Evolutionary conservation across 2,113 vertebrate species (phyloP).

Genomic region (Barnardius zonarius): DNA sequence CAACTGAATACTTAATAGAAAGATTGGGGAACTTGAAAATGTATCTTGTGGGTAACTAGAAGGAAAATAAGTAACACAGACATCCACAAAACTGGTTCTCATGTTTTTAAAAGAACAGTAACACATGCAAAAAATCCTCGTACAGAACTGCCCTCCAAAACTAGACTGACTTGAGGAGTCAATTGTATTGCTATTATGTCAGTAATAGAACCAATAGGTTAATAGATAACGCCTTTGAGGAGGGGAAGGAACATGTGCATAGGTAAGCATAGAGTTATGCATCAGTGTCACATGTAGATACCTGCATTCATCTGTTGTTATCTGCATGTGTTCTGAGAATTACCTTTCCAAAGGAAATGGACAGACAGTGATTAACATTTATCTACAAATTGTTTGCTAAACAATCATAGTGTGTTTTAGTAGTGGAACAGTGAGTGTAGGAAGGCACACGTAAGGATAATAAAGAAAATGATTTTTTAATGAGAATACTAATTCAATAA

Average conservation of each 20-base stretch:
- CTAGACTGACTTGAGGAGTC: background rate
- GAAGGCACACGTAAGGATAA: background rate
- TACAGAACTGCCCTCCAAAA: background rate
- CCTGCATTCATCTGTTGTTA: background rate
- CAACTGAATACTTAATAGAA: background rate
- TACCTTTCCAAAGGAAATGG: background rate
- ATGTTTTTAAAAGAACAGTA: background rate
- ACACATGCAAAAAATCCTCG: background rate
- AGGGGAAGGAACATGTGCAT: background rate
- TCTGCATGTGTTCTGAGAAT: background rate
- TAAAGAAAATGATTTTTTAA: conserved; percentile 26
- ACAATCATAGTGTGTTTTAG: background rate
- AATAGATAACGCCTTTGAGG: background rate
- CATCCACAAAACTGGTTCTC: background rate
- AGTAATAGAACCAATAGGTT: background rate
- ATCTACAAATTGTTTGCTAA: background rate
- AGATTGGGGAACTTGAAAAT: background rate
- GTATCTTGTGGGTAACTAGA: background rate
- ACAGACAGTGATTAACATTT: background rate
- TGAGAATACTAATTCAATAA: conserved; percentile 42
- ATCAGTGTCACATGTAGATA: background rate
- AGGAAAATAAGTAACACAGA: background rate
- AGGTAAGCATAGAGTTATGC: background rate
- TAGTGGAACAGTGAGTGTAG: background rate
- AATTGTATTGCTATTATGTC: background rate